A percentile compares a stretch with the other conserved stretches of the same genome.
phyloP scores from a whole-genome alignment of 2,888 invertebrate genomes.

The Venustoraphidia nigricollis region DNA sequence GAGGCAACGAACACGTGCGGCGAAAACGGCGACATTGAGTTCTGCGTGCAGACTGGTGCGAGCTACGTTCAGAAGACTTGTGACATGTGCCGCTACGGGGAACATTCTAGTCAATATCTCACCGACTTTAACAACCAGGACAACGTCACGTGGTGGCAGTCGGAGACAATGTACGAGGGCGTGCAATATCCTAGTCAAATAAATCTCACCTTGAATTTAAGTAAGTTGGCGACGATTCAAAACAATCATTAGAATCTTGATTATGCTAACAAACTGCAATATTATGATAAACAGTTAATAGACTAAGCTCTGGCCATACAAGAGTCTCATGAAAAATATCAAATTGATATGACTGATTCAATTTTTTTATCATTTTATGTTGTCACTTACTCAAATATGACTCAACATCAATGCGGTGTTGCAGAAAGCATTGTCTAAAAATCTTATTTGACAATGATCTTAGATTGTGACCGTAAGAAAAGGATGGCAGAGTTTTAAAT shows the following conservation, averaged over 20 bases:
- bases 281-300: too few relatives aligned
- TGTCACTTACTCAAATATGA: too few relatives aligned
- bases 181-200: conserved; percentile 85
- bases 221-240: conserved; percentile 33
- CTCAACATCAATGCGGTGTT: too few relatives aligned
- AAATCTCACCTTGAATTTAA: conserved; percentile 77
- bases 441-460: too few relatives aligned
- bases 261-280: background rate
- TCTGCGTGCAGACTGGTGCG: conserved; percentile 82
- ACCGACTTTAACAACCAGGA: conserved; percentile 87
- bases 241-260: too few relatives aligned
- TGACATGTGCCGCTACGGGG: conserved; percentile 54
- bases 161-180: conserved; percentile 91
- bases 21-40: conserved; percentile 59
- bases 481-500: too few relatives aligned
- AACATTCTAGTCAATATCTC: conserved; percentile 59
- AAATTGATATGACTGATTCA: too few relatives aligned
- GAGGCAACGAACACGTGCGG: conserved; percentile 96
- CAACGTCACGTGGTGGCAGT: conserved; percentile 94
- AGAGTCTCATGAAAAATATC: too few relatives aligned
- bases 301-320: too few relatives aligned
- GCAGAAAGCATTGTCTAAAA: too few relatives aligned
- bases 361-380: too few relatives aligned
- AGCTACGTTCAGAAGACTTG: conserved; percentile 54
- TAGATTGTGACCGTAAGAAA: too few relatives aligned